These are phyloP conservation scores for Heteractis magnifica DNA, from an alignment of 92 coral and sea anemone genomes.

Conservation along the genomic window DNA sequence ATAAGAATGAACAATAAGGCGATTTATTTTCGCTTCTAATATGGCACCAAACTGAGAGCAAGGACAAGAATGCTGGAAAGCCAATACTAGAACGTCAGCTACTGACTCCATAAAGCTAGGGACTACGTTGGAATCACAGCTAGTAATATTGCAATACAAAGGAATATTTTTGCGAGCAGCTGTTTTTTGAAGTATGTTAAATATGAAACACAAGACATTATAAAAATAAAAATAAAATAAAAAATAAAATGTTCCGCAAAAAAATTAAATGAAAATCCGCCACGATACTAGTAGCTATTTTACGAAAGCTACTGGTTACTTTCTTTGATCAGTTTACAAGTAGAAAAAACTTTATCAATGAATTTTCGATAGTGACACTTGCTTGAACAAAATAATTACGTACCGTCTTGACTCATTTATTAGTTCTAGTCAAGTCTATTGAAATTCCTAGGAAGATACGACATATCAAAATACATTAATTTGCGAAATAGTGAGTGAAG, in stretches of 20 bases:
- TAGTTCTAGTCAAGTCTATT: conserved; percentile 26
- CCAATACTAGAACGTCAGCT: conserved; percentile 26
- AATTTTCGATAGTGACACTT: conserved; percentile 25
- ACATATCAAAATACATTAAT: conserved; percentile 32
- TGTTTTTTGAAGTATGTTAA: conserved; percentile 4
- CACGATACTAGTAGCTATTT: conserved; percentile 4
- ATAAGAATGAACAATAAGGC: conserved; percentile 31
- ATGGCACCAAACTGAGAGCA: conserved; percentile 25
- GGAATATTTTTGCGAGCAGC: conserved; percentile 19
- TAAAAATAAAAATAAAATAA: conserved; percentile 1
- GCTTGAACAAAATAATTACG: conserved; percentile 28
- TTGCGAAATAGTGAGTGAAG: conserved; percentile 21
- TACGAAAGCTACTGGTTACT: neutral
- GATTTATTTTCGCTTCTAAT: conserved; percentile 23
- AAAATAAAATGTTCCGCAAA: neutral
- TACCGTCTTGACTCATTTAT: conserved; percentile 29
- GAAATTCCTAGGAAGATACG: conserved; percentile 30
- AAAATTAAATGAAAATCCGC: neutral
- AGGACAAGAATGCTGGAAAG: conserved; percentile 12
- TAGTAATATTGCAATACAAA: conserved; percentile 19
- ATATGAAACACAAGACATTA: conserved; percentile 9
- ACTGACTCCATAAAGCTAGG: conserved; percentile 7
- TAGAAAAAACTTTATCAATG: neutral
- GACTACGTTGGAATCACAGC: conserved; percentile 22
- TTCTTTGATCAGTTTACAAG: neutral